Conservation (phyloP, 2,113 vertebrate genomes). For the Gobiocypris rarus region DNA sequence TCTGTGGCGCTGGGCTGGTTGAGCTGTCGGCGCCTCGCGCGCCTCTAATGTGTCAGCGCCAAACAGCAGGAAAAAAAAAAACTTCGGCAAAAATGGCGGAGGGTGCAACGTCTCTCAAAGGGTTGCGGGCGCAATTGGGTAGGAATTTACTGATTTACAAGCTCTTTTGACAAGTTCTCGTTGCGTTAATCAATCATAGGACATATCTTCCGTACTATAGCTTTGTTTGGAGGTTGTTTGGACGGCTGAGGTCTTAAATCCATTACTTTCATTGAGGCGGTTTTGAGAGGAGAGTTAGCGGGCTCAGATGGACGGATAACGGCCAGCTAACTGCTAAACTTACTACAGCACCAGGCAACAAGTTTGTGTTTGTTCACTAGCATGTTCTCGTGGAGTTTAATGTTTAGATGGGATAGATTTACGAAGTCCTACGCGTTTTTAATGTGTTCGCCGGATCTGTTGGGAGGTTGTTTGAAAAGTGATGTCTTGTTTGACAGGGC, state of each 20-base stretch:
- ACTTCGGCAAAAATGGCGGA: conserved; percentile 82
- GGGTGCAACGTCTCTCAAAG: conserved; percentile 78
- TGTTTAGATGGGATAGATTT: too few relatives aligned
- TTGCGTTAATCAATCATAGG: rapidly evolving
- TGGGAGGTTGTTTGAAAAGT: not conserved
- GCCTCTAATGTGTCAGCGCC: conserved; percentile 61
- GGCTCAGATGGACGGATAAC: conserved; percentile 33
- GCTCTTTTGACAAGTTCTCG: not conserved
- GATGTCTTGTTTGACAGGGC: conserved; percentile 33
- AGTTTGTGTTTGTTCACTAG: not conserved
- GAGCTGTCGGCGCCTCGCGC: conserved; percentile 65
- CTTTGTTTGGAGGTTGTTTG: conserved; percentile 24
- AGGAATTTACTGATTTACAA: conserved; percentile 52
- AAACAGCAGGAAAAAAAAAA: conserved; percentile 62
- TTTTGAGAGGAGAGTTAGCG: conserved; percentile 39
- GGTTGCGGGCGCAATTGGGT: conserved; percentile 80
- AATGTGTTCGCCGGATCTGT: not conserved
- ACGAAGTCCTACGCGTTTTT: not conserved
- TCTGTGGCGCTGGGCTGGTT: not conserved
- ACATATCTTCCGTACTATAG: not conserved
- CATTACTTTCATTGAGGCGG: conserved; percentile 29
- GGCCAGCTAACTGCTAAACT: conserved; percentile 10
- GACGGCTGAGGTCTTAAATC: not conserved
- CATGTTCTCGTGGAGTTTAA: not conserved
- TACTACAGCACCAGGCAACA: not conserved